Base-by-base conservation (phyloP, 2,888 invertebrate genomes). In the Villa cingulata region DNA sequence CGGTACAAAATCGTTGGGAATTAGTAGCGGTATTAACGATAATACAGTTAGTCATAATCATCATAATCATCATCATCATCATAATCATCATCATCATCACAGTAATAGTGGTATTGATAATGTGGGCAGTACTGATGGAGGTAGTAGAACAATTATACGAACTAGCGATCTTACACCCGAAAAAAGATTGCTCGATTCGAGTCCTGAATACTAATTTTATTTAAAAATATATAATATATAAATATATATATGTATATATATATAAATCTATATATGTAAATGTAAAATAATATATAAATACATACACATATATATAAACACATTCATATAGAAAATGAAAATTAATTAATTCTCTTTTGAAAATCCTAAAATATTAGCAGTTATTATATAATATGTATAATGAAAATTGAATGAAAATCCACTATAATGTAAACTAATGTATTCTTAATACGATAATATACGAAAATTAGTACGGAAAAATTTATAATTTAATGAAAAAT, bases 141-240 rank as follows among this genome's bases (percentile, higher is more conserved):
- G 53, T 43, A 49, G 48, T 32, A 64, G 61, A 53, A 59, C 63
- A 48, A 66, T 66, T 42, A 56, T 65, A 46, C 63, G 66, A 49
- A 67, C 66, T 48, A 62, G 63, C 45, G 70, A 70, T 58, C 56
- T 69, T 49, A 70, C 70, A 53, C 70, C 70, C 32, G 70, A 70
- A 55, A 70, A 70, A 57, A 61, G 70, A 41, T 59, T 70, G 55
- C 66, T 70, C 51, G 70, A 70, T 58, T 66, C 70, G 55, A 68
- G 66, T 63, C 63, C 66, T 52, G 70, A 70, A 55, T 70, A 66
- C 56, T 70, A 59, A 57, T 47, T n/a, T n/a, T n/a, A n/a, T 50
- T 36, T 36, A 37, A 40, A 37, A 19, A 18, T 27, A 7, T 29
- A 18, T 38, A 12, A 34, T 18, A 40, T 15, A 40, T 20, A 12